Percentiles rank a stretch among this genome's conserved stretches.
Evolutionary conservation across 2,888 invertebrate species (phyloP).

Genomic region (Malacosoma neustria): DNA sequence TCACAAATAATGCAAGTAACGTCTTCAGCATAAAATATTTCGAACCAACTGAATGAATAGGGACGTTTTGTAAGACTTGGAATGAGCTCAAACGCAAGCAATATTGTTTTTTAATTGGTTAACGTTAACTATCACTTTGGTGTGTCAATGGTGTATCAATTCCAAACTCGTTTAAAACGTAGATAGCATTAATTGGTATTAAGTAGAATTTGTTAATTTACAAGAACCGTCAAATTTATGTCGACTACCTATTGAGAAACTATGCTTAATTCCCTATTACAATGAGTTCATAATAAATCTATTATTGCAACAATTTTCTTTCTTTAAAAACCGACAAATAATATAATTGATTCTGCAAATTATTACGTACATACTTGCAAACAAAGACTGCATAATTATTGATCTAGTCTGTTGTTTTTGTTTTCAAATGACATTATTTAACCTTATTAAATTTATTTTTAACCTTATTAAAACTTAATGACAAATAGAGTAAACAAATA

Average conservation of each 20-base stretch:
- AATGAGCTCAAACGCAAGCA: slow-evolving; percentile 22
- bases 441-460: too few species aligned
- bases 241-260: too few species aligned
- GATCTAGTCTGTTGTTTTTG: too few species aligned
- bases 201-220: slow-evolving; percentile 32
- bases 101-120: slow-evolving; percentile 28
- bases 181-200: slow-evolving; percentile 53
- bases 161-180: slow-evolving; percentile 52
- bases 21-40: slow-evolving; percentile 33
- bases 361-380: background rate
- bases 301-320: too few species aligned
- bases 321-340: too few species aligned
- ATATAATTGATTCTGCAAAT: too few species aligned
- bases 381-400: background rate
- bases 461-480: too few species aligned
- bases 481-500: too few species aligned
- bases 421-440: too few species aligned
- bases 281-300: too few species aligned
- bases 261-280: too few species aligned
- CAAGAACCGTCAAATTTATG: slow-evolving; percentile 4
- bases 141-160: slow-evolving; percentile 32
- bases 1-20: slow-evolving; percentile 19
- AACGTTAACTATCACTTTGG: slow-evolving; percentile 21
- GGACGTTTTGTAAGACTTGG: slow-evolving; percentile 42
- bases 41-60: slow-evolving; percentile 45